Percentiles rank a stretch among this genome's conserved stretches.
Evolutionary conservation across 1,140 invertebrate genomes (phyloP).

Genomic region (Heliconius melpomene): DNA sequence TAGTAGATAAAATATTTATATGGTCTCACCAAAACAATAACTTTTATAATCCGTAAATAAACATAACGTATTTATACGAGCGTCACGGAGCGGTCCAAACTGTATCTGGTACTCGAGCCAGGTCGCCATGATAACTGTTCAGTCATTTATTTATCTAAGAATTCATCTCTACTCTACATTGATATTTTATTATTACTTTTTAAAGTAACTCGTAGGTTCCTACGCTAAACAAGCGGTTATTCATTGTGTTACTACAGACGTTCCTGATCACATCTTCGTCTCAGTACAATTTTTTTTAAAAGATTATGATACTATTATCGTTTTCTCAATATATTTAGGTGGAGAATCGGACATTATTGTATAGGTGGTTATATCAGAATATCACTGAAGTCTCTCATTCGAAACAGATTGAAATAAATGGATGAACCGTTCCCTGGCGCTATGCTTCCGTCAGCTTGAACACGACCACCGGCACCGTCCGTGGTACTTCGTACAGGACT

Average conservation of each 20-base stretch:
- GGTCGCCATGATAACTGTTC: slow-evolving; percentile 22
- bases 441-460: slow-evolving; percentile 41
- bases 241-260: slow-evolving; percentile 16
- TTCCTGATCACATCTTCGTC: not conserved
- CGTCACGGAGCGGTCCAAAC: slow-evolving; percentile 38
- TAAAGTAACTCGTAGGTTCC: slow-evolving; percentile 20
- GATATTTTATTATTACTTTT: slow-evolving; percentile 2
- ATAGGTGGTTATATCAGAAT: not conserved
- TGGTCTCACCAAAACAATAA: slow-evolving; percentile 72
- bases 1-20: slow-evolving; percentile 71
- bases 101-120: slow-evolving; percentile 6
- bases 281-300: not conserved
- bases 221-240: slow-evolving; percentile 22
- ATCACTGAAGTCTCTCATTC: not conserved
- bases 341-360: not conserved
- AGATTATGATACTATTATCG: not conserved
- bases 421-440: slow-evolving; percentile 41
- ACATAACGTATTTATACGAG: slow-evolving; percentile 37
- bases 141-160: slow-evolving; percentile 24
- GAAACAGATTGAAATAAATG: slow-evolving; percentile 11
- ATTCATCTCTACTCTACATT: slow-evolving; percentile 22
- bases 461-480: slow-evolving; percentile 25
- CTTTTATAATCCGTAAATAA: slow-evolving; percentile 44
- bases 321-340: not conserved
- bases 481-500: slow-evolving; percentile 26